Conservation (phyloP, 2,888 invertebrate genomes). For the Thecocarcelia acutangulata region DNA sequence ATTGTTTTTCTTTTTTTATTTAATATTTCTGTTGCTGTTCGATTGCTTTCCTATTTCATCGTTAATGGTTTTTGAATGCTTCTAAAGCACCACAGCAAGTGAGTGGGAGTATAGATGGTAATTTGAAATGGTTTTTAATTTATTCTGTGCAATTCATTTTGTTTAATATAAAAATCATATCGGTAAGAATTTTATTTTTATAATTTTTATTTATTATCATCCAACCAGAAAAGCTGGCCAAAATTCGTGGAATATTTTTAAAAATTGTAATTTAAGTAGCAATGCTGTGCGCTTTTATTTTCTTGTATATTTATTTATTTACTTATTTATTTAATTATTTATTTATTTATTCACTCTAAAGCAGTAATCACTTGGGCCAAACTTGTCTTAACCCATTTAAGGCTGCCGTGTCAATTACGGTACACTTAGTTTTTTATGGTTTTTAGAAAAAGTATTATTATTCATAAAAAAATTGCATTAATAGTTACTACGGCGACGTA, state of each 20-base stretch:
- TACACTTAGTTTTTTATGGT: too few species aligned
- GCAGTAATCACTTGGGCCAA: too few species aligned
- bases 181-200: too few species aligned
- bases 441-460: too few species aligned
- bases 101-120: neutral
- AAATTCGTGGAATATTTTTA: neutral
- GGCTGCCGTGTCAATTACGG: too few species aligned
- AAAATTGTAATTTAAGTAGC: constrained; percentile 9
- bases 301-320: constrained; percentile 16
- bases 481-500: too few species aligned
- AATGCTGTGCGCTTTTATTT: constrained; percentile 2
- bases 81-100: neutral
- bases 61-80: constrained; percentile 47
- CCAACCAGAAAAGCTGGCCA: neutral
- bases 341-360: too few species aligned
- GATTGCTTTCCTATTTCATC: constrained; percentile 20
- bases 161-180: constrained; percentile 29
- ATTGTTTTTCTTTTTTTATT: neutral
- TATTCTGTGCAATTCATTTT: constrained; percentile 13
- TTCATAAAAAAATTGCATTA: too few species aligned
- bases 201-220: neutral
- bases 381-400: too few species aligned
- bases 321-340: neutral
- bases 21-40: constrained; percentile 4
- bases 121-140: constrained; percentile 6